A percentile compares a stretch with the other conserved stretches of the same genome.
These are phyloP conservation scores for Cryptophagus acutangulus DNA, from an alignment of 2,888 invertebrate species.

Conservation along the genomic window DNA sequence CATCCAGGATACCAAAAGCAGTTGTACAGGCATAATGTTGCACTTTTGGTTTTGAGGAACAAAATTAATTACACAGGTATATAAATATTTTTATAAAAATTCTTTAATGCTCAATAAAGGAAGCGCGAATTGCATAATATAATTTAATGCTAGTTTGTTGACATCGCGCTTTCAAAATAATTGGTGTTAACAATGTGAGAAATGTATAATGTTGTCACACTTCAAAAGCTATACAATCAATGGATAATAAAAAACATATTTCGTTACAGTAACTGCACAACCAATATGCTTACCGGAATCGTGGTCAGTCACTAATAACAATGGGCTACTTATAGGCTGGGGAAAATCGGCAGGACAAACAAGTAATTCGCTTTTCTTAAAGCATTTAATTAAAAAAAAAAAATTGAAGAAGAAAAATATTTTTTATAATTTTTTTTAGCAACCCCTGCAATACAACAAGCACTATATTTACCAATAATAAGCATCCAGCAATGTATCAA, in stretches of 20 bases:
- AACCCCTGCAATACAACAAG: slow-evolving; percentile 51
- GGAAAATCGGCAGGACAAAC: slow-evolving; percentile 63
- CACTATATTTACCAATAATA: slow-evolving; percentile 61
- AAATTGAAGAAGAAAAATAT: background rate
- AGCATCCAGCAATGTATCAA: slow-evolving; percentile 61
- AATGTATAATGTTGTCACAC: slow-evolving; percentile 6
- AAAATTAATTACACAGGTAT: slow-evolving; percentile 63
- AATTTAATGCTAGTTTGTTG: slow-evolving; percentile 3
- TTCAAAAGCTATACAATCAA: slow-evolving; percentile 4
- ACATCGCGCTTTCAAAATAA: background rate
- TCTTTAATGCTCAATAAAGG: background rate
- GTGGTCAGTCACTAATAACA: slow-evolving; percentile 45
- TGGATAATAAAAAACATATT: slow-evolving; percentile 10
- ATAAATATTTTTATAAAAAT: slow-evolving; percentile 1
- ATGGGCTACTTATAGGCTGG: slow-evolving; percentile 66
- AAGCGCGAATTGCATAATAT: background rate
- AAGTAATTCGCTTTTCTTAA: slow-evolving; percentile 38
- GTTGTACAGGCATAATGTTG: slow-evolving; percentile 62
- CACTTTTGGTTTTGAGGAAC: slow-evolving; percentile 65
- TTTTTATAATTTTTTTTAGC: slow-evolving; percentile 29
- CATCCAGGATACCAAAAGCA: slow-evolving; percentile 68
- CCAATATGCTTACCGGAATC: slow-evolving; percentile 60
- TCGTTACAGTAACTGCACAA: slow-evolving; percentile 65
- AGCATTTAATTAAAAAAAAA: background rate
- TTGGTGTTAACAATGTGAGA: slow-evolving; percentile 7